A percentile compares a stretch with the other conserved stretches of the same genome.
phyloP scores from a whole-genome alignment of 2,888 invertebrate species.

The Dermolepida albohirtum region DNA sequence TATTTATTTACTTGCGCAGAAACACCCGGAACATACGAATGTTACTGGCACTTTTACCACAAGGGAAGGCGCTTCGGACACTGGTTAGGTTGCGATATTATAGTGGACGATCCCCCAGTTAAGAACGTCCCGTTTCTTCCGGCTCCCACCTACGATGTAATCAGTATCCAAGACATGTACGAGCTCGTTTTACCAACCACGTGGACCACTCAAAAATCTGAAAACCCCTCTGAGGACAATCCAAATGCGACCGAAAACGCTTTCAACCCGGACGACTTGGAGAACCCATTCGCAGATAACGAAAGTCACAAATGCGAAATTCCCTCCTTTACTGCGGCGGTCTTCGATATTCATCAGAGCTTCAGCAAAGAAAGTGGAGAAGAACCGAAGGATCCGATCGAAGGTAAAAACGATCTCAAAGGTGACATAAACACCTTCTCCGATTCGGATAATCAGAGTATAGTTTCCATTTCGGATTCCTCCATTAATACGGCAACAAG shows the following conservation, averaged over 20 bases:
- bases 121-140: conserved; percentile 31
- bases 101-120: conserved; percentile 57
- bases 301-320: not conserved
- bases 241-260: not conserved
- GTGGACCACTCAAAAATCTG: conserved; percentile 19
- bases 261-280: not conserved
- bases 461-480: conserved; percentile 47
- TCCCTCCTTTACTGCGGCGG: not conserved
- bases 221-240: not conserved
- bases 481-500: conserved; percentile 42
- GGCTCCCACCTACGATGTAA: conserved; percentile 38
- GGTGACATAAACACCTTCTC: conserved; percentile 33
- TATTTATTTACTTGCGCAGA: conserved; percentile 5
- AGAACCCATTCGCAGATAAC: not conserved
- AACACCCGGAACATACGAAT: conserved; percentile 62
- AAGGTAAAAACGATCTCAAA: not conserved
- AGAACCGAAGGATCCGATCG: no score
- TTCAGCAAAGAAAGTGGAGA: not conserved
- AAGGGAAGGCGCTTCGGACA: conserved; percentile 63
- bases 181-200: conserved; percentile 39
- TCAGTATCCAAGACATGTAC: conserved; percentile 40
- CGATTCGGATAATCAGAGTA: conserved; percentile 49
- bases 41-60: conserved; percentile 65
- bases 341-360: not conserved
- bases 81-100: conserved; percentile 62